Percentiles rank a stretch among this genome's conserved stretches.
phyloP scores from a whole-genome alignment of 2,797 vertebrate genomes.

The Danio tinwini region DNA sequence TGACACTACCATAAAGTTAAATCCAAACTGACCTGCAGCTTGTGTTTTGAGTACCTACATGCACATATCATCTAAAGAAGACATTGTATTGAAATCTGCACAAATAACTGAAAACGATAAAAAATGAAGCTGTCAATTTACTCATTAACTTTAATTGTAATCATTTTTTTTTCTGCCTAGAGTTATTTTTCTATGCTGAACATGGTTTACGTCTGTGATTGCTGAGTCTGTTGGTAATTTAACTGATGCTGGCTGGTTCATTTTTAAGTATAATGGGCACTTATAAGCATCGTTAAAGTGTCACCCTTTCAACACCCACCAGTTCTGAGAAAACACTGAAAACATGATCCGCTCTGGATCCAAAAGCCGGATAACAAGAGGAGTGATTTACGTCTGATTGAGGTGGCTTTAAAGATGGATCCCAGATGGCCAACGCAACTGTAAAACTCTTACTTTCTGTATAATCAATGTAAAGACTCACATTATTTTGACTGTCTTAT shows the following conservation, averaged over 20 bases:
- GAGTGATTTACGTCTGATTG: constrained; percentile 49
- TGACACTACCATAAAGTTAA: neutral
- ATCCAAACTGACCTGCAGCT: neutral
- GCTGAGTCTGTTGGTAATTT: constrained; percentile 36
- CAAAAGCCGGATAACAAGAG: constrained; percentile 57
- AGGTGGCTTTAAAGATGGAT: constrained; percentile 67
- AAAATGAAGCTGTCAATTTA: neutral
- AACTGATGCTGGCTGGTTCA: constrained; percentile 34
- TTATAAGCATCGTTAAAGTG: constrained; percentile 65
- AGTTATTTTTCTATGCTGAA: constrained; percentile 31
- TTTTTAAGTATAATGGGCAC: constrained; percentile 52
- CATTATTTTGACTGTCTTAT: neutral
- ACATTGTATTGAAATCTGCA: neutral
- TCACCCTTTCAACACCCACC: constrained; percentile 50
- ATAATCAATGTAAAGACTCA: constrained; percentile 57
- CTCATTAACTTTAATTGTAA: neutral
- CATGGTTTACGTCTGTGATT: constrained; percentile 41
- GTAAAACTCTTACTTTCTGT: constrained; percentile 62
- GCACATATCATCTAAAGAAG: neutral
- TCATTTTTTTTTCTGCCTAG: neutral
- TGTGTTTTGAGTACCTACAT: neutral
- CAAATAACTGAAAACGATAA: neutral
- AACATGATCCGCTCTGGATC: constrained; percentile 54
- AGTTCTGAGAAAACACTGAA: constrained; percentile 60
- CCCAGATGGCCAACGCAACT: constrained; percentile 70